These are phyloP conservation scores for Elachura formosa DNA, from an alignment of 2,113 vertebrate species.

Conservation along the genomic window DNA sequence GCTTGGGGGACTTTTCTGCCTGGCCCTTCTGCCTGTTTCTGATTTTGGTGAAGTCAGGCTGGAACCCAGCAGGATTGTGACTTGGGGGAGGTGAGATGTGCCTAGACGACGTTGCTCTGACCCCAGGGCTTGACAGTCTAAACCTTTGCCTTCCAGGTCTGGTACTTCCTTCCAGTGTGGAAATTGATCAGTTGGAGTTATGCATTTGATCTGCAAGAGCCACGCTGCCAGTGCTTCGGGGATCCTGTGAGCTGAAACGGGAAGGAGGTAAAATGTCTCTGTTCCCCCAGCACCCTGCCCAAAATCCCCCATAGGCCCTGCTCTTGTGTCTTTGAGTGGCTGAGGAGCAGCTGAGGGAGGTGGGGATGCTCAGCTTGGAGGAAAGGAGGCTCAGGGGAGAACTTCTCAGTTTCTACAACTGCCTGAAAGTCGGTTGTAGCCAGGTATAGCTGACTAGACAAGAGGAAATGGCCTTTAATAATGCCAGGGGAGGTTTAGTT, in stretches of 20 bases:
- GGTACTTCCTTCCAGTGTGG: not conserved
- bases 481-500: not conserved
- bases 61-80: not conserved
- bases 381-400: not conserved
- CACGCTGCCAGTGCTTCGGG: not conserved
- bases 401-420: rapidly evolving
- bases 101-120: not conserved
- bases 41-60: not conserved
- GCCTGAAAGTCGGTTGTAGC: not conserved
- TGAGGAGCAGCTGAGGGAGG: not conserved
- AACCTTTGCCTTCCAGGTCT: constrained; percentile 9
- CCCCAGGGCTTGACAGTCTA: not conserved
- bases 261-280: constrained; percentile 9
- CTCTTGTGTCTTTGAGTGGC: not conserved
- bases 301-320: not conserved
- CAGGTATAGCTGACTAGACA: not conserved
- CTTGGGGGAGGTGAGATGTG: not conserved
- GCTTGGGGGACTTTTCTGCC: not conserved
- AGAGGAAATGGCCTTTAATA: not conserved
- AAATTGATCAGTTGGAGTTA: not conserved
- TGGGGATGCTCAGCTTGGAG: not conserved
- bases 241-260: constrained; percentile 1
- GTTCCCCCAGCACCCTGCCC: not conserved
- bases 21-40: not conserved
- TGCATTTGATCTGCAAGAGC: not conserved